Evolutionary conservation across 2,888 invertebrate species (phyloP).

Genomic region (Idaea straminata): DNA sequence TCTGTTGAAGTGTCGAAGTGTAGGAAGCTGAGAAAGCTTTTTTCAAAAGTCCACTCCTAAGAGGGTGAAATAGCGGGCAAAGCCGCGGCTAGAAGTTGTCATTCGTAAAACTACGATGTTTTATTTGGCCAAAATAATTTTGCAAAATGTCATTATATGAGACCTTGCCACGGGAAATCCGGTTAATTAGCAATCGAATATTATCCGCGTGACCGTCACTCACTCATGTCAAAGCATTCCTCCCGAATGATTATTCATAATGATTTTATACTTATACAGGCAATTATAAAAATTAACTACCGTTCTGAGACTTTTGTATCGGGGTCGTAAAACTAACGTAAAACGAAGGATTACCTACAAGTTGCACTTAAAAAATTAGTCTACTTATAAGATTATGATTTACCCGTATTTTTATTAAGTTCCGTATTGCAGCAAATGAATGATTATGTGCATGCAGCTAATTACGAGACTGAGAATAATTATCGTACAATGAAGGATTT

Average conservation of each 20-base stretch:
- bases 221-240: slow-evolving; percentile 26
- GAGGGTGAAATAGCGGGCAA: slow-evolving; percentile 15
- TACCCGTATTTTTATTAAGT: not conserved
- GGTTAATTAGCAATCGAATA: slow-evolving; percentile 49
- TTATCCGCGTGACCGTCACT: slow-evolving; percentile 42
- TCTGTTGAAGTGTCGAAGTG: no score
- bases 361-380: not conserved
- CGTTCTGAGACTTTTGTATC: slow-evolving; percentile 33
- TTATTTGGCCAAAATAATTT: slow-evolving; percentile 37
- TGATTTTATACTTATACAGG: slow-evolving; percentile 36
- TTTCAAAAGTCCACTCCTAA: not conserved
- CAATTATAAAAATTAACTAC: slow-evolving; percentile 37
- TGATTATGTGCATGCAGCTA: not conserved
- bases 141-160: slow-evolving; percentile 47
- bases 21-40: no score
- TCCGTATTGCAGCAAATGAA: not conserved
- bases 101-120: not conserved
- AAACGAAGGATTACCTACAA: slow-evolving; percentile 20
- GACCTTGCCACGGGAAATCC: slow-evolving; percentile 40
- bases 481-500: not conserved
- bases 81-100: not conserved
- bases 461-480: not conserved
- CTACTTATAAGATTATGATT: not conserved
- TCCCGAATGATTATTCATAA: slow-evolving; percentile 24
- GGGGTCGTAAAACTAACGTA: slow-evolving; percentile 29